Percentiles rank a stretch among this genome's conserved stretches.
These are phyloP conservation scores for Aleiodes sp. DNA, from an alignment of 1,140 invertebrate genomes.

Conservation along the genomic window DNA sequence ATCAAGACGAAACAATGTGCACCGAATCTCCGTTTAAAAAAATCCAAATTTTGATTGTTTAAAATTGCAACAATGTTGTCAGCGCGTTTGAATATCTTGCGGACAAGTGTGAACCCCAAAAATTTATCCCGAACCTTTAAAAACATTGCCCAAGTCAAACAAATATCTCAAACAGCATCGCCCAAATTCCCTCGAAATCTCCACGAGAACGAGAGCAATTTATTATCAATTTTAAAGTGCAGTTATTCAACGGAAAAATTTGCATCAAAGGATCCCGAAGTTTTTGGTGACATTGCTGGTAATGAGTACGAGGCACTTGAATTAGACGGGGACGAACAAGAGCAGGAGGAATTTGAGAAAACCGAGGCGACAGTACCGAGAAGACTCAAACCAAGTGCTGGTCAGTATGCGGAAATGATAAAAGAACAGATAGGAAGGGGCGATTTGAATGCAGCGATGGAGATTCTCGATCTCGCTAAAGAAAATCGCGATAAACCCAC, in stretches of 20 bases:
- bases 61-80: too few relatives aligned
- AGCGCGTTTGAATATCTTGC: too few relatives aligned
- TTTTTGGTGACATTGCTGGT: conserved; percentile 56
- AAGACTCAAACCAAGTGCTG: conserved; percentile 61
- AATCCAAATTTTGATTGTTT: too few relatives aligned
- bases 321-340: conserved; percentile 51
- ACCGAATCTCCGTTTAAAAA: too few relatives aligned
- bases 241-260: conserved; percentile 45
- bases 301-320: conserved; percentile 42
- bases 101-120: too few relatives aligned
- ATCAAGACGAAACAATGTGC: too few relatives aligned
- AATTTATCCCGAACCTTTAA: too few relatives aligned
- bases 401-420: conserved; percentile 75
- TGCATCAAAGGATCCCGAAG: conserved; percentile 42
- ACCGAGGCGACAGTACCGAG: conserved; percentile 40
- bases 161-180: too few relatives aligned
- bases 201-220: too few relatives aligned
- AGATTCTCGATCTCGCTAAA: conserved; percentile 80
- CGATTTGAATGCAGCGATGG: conserved; percentile 77
- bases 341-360: conserved; percentile 53
- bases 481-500: conserved; percentile 81
- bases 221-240: too few relatives aligned
- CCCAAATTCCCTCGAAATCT: too few relatives aligned
- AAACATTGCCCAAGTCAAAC: too few relatives aligned
- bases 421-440: conserved; percentile 72